phyloP scores from a whole-genome alignment of 1,140 invertebrate genomes.

The Eufriesea mexicana region DNA sequence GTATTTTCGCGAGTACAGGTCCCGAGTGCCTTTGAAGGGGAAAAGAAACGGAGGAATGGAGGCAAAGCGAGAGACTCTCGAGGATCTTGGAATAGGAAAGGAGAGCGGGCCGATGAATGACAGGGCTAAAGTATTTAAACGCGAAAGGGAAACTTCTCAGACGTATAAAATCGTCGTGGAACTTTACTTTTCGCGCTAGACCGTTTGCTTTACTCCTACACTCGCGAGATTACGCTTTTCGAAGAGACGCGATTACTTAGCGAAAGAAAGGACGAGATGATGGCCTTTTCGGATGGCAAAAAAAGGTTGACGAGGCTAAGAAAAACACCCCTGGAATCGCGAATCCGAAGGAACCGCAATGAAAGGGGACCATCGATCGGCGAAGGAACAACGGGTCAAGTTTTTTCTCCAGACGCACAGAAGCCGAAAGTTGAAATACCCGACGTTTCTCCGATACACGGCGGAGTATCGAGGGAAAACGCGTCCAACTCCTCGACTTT shows the following conservation, averaged over 20 bases:
- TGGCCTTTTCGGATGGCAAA: too few relatives aligned
- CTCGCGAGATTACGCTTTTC: neutral
- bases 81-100: neutral
- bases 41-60: neutral
- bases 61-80: too few relatives aligned
- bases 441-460: neutral
- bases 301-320: neutral
- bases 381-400: neutral
- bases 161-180: neutral
- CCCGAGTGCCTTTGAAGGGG: neutral
- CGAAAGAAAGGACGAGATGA: neutral
- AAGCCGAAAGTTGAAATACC: constrained; percentile 2
- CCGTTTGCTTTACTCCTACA: neutral
- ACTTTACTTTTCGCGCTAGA: neutral
- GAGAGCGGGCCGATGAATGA: neutral
- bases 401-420: neutral
- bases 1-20: neutral
- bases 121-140: neutral
- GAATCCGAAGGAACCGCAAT: neutral
- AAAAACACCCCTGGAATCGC: neutral
- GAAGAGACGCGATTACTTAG: neutral
- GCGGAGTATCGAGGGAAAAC: neutral
- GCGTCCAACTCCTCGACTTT: constrained; percentile 7
- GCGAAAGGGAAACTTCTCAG: neutral
- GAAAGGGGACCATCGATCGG: constrained; percentile 28